Evolutionary conservation across 2,888 invertebrate species (phyloP).

Genomic region (Strigamia maritima): DNA sequence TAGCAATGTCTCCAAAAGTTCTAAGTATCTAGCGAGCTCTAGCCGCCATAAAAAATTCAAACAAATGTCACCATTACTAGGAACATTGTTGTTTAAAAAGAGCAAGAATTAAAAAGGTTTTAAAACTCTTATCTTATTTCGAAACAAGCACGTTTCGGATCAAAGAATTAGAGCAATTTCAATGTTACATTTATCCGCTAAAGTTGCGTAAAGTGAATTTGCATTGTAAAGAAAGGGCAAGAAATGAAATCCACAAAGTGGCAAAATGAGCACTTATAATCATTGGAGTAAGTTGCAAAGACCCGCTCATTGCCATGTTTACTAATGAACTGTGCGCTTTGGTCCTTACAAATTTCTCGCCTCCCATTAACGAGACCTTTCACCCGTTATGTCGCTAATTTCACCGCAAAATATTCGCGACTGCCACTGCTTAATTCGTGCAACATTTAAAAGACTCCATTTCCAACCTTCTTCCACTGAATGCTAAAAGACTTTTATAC

Average conservation of each 20-base stretch:
- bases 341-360: neutral
- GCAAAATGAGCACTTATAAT: neutral
- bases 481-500: conserved; percentile 10
- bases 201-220: neutral
- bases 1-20: neutral
- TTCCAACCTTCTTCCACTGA: neutral
- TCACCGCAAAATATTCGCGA: neutral
- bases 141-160: neutral
- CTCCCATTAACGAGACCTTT: neutral
- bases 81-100: no score
- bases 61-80: no score
- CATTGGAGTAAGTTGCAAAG: neutral
- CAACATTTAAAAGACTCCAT: conserved; percentile 6
- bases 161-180: neutral
- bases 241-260: neutral
- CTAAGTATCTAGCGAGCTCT: neutral
- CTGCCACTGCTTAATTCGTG: conserved; percentile 16
- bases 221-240: neutral
- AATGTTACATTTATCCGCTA: neutral
- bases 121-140: neutral
- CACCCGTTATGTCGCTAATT: neutral
- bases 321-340: neutral
- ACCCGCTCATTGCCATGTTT: neutral
- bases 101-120: neutral
- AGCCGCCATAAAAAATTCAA: no score